phyloP scores from a whole-genome alignment of 2,888 invertebrate genomes.

The Pollenia griseotomentosa region DNA sequence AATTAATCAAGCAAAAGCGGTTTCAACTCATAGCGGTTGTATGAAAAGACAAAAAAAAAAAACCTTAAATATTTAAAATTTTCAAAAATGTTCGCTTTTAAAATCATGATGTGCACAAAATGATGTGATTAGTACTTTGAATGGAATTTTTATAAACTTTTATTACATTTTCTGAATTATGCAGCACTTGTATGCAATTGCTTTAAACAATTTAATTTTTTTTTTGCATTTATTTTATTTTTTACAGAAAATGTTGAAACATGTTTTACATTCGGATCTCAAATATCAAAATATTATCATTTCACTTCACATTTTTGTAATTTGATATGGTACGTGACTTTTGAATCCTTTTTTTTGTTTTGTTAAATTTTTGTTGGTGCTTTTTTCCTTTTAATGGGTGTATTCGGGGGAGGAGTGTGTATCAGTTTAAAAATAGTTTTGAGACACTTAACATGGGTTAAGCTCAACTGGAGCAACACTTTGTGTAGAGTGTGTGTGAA shows the following conservation, averaged over 20 bases:
- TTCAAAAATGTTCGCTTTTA: neutral
- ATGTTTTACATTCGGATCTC: conserved; percentile 26
- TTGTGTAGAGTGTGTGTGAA: conserved; percentile 2
- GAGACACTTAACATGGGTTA: neutral
- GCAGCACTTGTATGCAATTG: conserved; percentile 39
- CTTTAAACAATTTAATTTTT: conserved; percentile 6
- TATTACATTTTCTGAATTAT: conserved; percentile 5
- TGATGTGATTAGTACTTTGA: conserved; percentile 4
- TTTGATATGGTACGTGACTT: conserved; percentile 44
- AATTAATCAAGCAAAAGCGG: conserved; percentile 36
- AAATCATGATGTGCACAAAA: conserved; percentile 7
- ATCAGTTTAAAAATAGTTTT: neutral
- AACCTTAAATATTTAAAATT: neutral
- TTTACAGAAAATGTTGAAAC: neutral
- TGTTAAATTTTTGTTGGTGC: neutral
- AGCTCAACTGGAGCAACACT: neutral
- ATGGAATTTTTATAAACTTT: neutral
- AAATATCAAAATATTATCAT: conserved; percentile 33
- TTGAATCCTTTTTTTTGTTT: neutral
- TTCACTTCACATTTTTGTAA: conserved; percentile 32
- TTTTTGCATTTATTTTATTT: neutral
- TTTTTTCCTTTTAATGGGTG: neutral
- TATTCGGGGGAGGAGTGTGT: neutral
- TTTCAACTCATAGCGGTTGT: conserved; percentile 1
- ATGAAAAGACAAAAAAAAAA: neutral